Base-by-base conservation (phyloP, 2,888 invertebrate genomes). In the Imbricaverruca yamaguchii region DNA sequence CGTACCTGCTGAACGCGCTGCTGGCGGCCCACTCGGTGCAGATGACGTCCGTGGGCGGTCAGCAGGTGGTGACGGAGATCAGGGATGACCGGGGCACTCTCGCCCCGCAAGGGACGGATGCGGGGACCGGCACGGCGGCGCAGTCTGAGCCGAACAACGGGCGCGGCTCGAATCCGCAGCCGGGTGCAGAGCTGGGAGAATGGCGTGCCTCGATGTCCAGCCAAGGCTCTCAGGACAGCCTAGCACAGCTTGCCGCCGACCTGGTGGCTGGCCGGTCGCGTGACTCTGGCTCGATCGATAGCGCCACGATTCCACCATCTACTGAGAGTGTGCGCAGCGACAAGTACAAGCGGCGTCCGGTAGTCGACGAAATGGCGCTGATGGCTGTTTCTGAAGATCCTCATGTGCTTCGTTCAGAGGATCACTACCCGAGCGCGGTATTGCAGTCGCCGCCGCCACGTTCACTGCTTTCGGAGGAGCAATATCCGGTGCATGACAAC, bases 1-100 rank as follows among this genome's bases (percentile, higher is more conserved):
- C 55, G 21, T 81, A 61, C 63, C 78, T 63, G 74, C 74, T 74
- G 21, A 53, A 74, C 53, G 74, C 74, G 53, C 74, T 74, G 55
- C 74, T 74, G 74, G 74, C 74, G 53, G 74, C 74, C 9, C 74
- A 74, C 74, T 74, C 74, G 21, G 74, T 21, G 55, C 74, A 74
- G 74, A 55, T 55, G 74, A 55, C 74, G 55, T 55, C 55, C 3
- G 55, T 53, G 10, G 74, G 53, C 53, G 55, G 74, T 8, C 69
- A 69, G 69, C 69, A 69, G 69, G 69, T 69, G 69, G 69, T 69
- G 69, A 69, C 69, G 13, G 69, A 39, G 39, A 39, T 39, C 39
- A 39, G 39, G 39, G 39, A 39, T 4, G 39, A 39, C 39, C 1
- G 39, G 39, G 39, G 39, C 39, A 4, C 39, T 1, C 4, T 4